phyloP scores from a whole-genome alignment of 1,140 invertebrate genomes.

The Zeugodacus cucurbitae region DNA sequence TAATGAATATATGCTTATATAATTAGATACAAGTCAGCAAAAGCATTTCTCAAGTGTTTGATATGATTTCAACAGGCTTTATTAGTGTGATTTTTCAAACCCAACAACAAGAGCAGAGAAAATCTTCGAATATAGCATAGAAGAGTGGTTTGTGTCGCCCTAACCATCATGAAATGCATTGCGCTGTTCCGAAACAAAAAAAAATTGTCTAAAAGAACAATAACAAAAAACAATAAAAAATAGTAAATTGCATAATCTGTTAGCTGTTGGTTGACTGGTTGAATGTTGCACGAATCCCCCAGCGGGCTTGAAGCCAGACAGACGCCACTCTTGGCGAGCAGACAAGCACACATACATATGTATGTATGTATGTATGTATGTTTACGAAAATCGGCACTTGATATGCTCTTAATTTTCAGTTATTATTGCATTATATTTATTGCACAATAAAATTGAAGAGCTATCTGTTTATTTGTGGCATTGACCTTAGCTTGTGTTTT shows the following conservation, averaged over 20 bases:
- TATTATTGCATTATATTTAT: neutral
- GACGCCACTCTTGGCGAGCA: neutral
- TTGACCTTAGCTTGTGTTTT: neutral
- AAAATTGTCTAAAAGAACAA: neutral
- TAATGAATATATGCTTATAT: neutral
- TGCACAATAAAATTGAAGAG: neutral
- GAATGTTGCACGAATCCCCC: slow-evolving; percentile 2
- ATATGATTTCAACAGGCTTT: neutral
- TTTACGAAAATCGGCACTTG: neutral
- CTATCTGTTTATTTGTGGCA: neutral
- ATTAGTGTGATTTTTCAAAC: neutral
- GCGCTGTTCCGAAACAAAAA: neutral
- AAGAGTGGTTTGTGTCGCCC: neutral
- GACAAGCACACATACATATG: neutral
- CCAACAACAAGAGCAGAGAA: neutral
- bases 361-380: neutral
- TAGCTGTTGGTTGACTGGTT: neutral
- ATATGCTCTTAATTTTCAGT: neutral
- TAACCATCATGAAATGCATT: slow-evolving; percentile 11
- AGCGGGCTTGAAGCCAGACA: slow-evolving; percentile 13
- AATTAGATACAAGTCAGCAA: slow-evolving; percentile 21
- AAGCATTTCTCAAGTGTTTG: slow-evolving; percentile 31
- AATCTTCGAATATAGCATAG: neutral
- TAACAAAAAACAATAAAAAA: neutral
- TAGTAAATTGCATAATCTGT: slow-evolving; percentile 15